Conservation (phyloP, 2,113 vertebrate species). For the Dromaius novaehollandiae region DNA sequence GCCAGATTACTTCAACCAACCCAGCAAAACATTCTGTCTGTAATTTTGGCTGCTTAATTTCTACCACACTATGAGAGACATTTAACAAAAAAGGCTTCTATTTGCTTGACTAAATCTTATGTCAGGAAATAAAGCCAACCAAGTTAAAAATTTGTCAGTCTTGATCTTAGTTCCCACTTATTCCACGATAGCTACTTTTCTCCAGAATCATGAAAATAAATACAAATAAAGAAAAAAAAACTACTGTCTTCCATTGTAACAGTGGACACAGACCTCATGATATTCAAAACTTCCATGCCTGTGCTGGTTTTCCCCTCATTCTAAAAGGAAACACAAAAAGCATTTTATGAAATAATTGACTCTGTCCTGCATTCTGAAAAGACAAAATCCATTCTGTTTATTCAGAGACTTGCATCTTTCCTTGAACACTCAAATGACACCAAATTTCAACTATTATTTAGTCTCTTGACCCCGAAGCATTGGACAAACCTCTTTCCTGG, state of each 20-base stretch:
- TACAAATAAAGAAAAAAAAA: not conserved
- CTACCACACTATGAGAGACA: not conserved
- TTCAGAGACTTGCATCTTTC: not conserved
- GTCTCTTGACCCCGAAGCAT: not conserved
- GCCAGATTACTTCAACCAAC: not conserved
- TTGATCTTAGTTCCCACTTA: not conserved
- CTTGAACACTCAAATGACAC: not conserved
- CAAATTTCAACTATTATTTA: not conserved
- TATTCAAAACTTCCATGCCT: not conserved
- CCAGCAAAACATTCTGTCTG: not conserved
- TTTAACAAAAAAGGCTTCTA: not conserved
- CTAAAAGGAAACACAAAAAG: not conserved
- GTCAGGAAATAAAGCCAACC: not conserved
- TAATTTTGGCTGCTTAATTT: not conserved
- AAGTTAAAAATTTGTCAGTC: not conserved
- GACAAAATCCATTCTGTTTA: not conserved
- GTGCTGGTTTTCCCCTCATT: not conserved
- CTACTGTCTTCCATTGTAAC: not conserved
- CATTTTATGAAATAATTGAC: not conserved
- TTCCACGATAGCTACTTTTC: not conserved
- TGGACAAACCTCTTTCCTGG: not conserved
- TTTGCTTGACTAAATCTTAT: not conserved
- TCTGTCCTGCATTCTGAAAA: not conserved
- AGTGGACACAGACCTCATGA: not conserved
- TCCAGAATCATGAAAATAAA: not conserved